Conservation (phyloP, 1,140 invertebrate species). For the Diploscapter pachys region DNA sequence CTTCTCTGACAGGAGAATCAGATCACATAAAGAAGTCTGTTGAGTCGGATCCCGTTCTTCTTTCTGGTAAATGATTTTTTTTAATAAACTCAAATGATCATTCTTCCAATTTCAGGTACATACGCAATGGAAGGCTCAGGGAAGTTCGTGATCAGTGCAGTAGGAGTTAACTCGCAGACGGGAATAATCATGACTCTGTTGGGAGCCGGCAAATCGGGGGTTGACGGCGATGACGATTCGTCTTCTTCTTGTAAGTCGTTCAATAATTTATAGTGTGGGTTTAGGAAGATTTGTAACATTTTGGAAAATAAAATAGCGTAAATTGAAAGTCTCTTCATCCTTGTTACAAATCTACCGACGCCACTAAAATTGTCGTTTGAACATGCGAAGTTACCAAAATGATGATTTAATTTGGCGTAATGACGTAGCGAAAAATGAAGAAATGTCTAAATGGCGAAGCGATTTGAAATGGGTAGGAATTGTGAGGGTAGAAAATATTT, state of each 20-base stretch:
- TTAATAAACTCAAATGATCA: no score
- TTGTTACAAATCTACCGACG: no score
- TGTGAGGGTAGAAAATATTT: no score
- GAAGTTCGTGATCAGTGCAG: constrained; percentile 57
- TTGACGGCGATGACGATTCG: constrained; percentile 21
- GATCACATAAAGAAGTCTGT: constrained; percentile 98
- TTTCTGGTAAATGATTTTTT: constrained; percentile 17
- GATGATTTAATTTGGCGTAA: no score
- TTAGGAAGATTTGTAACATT: no score
- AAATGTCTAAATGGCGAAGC: no score
- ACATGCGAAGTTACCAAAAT: no score
- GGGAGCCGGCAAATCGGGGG: constrained; percentile 65
- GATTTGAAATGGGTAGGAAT: no score
- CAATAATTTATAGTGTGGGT: not conserved
- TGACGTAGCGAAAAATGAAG: no score
- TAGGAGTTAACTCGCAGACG: constrained; percentile 59
- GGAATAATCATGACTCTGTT: constrained; percentile 59
- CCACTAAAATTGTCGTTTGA: no score
- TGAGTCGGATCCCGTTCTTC: constrained; percentile 83
- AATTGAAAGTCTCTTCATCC: no score
- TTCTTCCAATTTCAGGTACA: constrained; percentile 39
- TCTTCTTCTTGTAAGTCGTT: not conserved
- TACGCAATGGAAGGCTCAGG: constrained; percentile 59
- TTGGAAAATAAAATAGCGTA: no score
- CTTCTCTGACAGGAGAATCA: constrained; percentile 95